Evolutionary conservation across 2,888 invertebrate species (phyloP).

Genomic region (Leptopilina drosophilae): DNA sequence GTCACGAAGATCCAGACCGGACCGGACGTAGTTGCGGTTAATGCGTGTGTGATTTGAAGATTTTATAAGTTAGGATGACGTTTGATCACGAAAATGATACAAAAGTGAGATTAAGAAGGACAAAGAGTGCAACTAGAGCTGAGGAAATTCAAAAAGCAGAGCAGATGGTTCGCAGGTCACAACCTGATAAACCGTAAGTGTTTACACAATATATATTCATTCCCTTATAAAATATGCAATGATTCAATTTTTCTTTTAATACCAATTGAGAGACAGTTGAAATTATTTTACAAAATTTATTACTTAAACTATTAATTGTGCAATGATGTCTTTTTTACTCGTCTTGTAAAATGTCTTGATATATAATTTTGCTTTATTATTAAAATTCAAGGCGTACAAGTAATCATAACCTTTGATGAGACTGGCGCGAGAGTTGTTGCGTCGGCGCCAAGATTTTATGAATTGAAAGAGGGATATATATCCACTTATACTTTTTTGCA

Average conservation of each 20-base stretch:
- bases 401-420: constrained; percentile 20
- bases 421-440: constrained; percentile 42
- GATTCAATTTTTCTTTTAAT: not conserved
- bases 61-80: constrained; percentile 45
- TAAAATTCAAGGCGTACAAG: not conserved
- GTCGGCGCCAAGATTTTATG: constrained; percentile 45
- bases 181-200: constrained; percentile 93
- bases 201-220: not conserved
- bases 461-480: not conserved
- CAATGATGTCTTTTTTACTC: not conserved
- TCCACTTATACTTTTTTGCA: not conserved
- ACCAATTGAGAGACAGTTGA: not conserved
- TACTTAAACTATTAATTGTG: not conserved
- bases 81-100: constrained; percentile 73
- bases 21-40: constrained; percentile 20
- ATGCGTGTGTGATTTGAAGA: constrained; percentile 53
- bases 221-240: not conserved
- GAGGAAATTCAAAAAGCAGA: constrained; percentile 92
- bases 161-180: constrained; percentile 86
- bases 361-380: not conserved
- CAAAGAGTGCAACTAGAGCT: constrained; percentile 91
- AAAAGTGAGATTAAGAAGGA: constrained; percentile 82
- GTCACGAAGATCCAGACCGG: constrained; percentile 11
- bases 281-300: not conserved
- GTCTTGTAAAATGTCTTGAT: not conserved